Evolutionary conservation across 2,797 vertebrate genomes (phyloP), one percentile per base, ranked within the genome.

Genomic region (Acrossocheilus wenchowensis): DNA sequence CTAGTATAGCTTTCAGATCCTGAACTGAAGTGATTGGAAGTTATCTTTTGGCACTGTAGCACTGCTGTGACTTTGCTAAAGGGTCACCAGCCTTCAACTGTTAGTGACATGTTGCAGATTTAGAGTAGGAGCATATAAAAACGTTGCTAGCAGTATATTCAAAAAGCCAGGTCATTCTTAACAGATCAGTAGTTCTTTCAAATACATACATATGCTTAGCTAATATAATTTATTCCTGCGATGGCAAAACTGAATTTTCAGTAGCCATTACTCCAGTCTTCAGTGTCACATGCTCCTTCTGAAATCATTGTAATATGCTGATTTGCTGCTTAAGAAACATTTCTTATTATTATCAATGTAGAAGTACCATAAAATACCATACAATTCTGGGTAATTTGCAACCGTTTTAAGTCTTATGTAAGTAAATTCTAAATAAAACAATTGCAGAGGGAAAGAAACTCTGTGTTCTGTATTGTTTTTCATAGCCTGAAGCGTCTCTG

Each of bases 91-190:
- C 77, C 83, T 88, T 90, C 84, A 81, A 81, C 86, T 91, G 88
- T 90, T 89, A 89, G 45, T 86, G 86, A 93, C 50, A 77, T 52
- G 2, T 79, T 62, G 68, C 83, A 92, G 88, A 92, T 34, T 26
- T 74, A 78, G 41, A 81, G 23, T 21, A 45, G 12, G 36, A 14
- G 79, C 43, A 17, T 64, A 48, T 78, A 71, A 74, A 36, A 78
- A 57, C 34, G 8, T 23, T 39, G 57, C 85, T 71, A 74, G 26
- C 14, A 45, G 60, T 43, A 15, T 71, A 60, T 79, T 80, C 15
- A 71, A 81, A 86, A 52, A 39, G 34, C 11, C 5, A 57, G 21
- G 30, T 52, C 50, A 21, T 77, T 34, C n/a, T 30, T 19, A 48
- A 73, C 43, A 45, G 6, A 48, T 48, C 7, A 21, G 30, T 52